phyloP scores from a whole-genome alignment of 2,888 invertebrate species.

The Chaetogeoica ovagalla region DNA sequence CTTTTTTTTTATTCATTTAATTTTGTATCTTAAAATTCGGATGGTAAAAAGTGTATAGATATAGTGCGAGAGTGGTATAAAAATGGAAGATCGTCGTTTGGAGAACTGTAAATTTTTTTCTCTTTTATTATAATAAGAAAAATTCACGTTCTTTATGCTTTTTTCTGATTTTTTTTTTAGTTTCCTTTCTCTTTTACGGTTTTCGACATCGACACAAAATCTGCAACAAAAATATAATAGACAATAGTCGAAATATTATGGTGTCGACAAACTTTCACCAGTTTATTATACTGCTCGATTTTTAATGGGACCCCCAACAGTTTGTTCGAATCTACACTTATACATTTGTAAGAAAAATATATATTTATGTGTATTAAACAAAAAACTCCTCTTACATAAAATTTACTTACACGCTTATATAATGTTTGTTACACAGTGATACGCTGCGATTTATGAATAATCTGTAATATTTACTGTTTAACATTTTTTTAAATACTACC shows the following conservation, averaged over 20 bases:
- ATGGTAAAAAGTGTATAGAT: no score
- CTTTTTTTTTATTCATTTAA: no score
- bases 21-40: no score
- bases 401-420: not conserved
- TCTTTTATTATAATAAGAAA: no score
- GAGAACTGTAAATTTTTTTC: no score
- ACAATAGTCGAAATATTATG: constrained; percentile 23
- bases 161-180: constrained; percentile 12
- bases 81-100: no score
- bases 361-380: not conserved
- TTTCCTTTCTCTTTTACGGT: not conserved
- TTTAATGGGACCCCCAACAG: constrained; percentile 15
- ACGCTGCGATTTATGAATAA: no score
- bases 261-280: constrained; percentile 31
- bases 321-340: not conserved
- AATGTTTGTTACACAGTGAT: no score
- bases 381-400: not conserved
- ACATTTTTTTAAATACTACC: no score
- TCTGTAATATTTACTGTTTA: no score
- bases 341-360: not conserved
- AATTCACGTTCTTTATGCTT: constrained; percentile 8
- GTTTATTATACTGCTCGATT: constrained; percentile 34
- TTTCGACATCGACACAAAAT: not conserved
- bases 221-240: not conserved
- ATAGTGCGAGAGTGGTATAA: no score